Evolutionary conservation across 2,113 vertebrate species (phyloP).

Genomic region (Marcusenius ussheri): DNA sequence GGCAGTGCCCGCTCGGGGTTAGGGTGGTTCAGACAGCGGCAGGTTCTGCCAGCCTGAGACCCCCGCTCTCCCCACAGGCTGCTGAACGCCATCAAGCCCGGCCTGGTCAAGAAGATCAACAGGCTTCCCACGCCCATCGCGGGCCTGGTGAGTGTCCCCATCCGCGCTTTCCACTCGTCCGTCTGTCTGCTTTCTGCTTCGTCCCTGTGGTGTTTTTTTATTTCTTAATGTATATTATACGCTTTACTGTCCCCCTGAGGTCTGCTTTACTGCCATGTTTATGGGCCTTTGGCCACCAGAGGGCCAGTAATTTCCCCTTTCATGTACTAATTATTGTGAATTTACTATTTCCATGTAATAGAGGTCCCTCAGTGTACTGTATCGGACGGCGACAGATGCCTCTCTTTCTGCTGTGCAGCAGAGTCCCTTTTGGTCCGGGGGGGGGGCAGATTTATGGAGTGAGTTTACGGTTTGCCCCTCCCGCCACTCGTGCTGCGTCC

Average conservation of each 20-base stretch:
- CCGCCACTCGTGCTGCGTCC: neutral
- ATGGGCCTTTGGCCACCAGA: neutral
- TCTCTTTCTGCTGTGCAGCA: neutral
- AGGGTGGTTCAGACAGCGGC: neutral
- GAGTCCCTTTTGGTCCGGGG: neutral
- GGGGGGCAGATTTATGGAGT: neutral
- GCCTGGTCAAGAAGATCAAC: constrained; percentile 93
- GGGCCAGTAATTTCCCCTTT: neutral
- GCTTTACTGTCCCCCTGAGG: neutral
- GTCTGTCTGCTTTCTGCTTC: neutral
- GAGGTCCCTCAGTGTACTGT: neutral
- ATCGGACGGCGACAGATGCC: neutral
- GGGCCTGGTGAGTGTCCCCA: constrained; percentile 73
- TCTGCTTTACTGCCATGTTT: neutral
- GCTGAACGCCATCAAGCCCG: constrained; percentile 87
- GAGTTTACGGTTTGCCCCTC: neutral
- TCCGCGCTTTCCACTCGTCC: neutral
- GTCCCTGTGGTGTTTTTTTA: neutral
- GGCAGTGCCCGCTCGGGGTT: neutral
- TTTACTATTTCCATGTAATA: neutral
- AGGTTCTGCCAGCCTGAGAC: neutral
- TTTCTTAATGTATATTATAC: neutral
- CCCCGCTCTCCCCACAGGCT: constrained; percentile 62
- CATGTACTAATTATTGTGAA: neutral
- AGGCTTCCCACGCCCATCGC: constrained; percentile 86